Evolutionary conservation across 2,797 vertebrate genomes (phyloP), one percentile per base, ranked within the genome.

Genomic region (Parauchenoglanis ngamensis): DNA sequence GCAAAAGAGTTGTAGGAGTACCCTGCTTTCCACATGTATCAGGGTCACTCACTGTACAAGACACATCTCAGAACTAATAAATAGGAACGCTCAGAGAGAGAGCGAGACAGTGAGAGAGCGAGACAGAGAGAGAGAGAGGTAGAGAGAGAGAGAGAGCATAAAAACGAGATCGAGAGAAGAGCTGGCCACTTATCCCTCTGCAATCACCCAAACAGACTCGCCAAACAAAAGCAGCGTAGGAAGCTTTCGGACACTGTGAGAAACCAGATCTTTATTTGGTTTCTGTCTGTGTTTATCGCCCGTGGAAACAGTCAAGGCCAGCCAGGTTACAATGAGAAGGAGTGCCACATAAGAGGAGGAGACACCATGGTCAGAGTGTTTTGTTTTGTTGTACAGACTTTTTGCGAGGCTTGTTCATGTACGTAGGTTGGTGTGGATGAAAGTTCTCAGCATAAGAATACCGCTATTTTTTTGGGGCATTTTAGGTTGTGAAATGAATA

Each of bases 261-360:
- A 85, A 89, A 89, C 59, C 87, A 80, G 87, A 89, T 89, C 68
- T 91, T 87, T 91, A 88, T 88, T 89, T 89, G 89, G 80, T 86
- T 90, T 87, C 75, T 84, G 87, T 91, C 87, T 84, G 68, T 73
- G 61, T 91, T 89, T 85, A 88, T 87, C 84, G 68, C 84, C 87
- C 73, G 21, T 86, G 81, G 87, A 90, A 85, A 89, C 28, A 59
- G 84, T 76, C 25, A 31, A 78, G 87, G 83, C 83, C 84, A 87
- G 86, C 86, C 84, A 86, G 87, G 86, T 84, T 85, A 77, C 28
- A 78, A 31, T 72, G 25, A 89, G 83, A 82, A 70, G 7, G 4
- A 61, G 57, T 46, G 7, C 75, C 80, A 52, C 76, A 63, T 67
- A 61, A 72, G 76, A 88, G 80, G 85, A 68, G 59, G 52, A 40